Base-by-base conservation (phyloP, 2,113 vertebrate genomes). In the Ochotona curzoniae region DNA sequence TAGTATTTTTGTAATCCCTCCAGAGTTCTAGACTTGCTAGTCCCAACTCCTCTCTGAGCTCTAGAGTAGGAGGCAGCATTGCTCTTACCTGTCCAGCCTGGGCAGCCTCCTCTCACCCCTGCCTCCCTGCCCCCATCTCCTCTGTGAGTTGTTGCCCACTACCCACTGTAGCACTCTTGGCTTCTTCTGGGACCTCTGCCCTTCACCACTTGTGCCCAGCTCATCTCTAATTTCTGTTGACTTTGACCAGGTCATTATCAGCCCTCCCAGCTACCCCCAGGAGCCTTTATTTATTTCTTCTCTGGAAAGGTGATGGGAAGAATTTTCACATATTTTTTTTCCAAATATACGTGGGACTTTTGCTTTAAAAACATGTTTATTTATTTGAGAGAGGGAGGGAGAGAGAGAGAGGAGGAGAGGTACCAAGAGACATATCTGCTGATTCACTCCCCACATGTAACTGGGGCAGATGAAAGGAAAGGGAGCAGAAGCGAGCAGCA, bases 171-270 rank as follows among this genome's bases (percentile, higher is more conserved):
- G 66, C 21, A 10, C 64, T 28, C 47, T 30, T 5, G n/a, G 61
- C 73, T 85, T 63, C 66, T 64, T 83, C 71, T 66, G 38, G 67
- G 67, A 60, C 26, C 70, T 85, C 44, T 78, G 51, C 63, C 80
- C 38, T 67, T 25, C 2, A 20, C 20, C 54, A 21, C 20, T 38
- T 71, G 17, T 38, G 7, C 67, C 83, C 67, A 51, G 12, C 13
- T 69, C 63, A 47, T 47, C 80, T 84, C 74, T 88, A 20, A 73
- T 94, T 88, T 69, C 79, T 93, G 2, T 94, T 94, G 61, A 84
- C 63, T 35, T 51, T 51, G 70, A 57, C 66, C 25, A 70, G 47
- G 51, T 11, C 38, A 13, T 20, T 51, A 61, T 80, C 15, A 63
- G 38, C 67, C 67, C 69, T 93, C 32, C 51, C 26, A 30, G 5